Evolutionary conservation across 2,113 vertebrate genomes (phyloP).

Genomic region (Gallinago undulata): DNA sequence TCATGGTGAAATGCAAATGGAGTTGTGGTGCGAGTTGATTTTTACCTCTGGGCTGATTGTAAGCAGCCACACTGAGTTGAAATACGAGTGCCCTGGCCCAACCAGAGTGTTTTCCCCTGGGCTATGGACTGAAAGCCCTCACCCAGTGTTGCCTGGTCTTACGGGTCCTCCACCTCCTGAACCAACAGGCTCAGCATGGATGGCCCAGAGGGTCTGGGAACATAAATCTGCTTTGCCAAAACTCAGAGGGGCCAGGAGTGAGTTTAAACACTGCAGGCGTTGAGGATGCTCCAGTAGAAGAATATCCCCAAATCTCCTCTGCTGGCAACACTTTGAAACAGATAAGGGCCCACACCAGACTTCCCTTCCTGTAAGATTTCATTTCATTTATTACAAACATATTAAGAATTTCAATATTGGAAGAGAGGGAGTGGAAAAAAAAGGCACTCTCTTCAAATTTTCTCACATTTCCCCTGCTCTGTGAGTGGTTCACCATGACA

Average conservation of each 20-base stretch:
- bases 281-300: not conserved
- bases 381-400: not conserved
- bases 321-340: not conserved
- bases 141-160: fast-evolving
- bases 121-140: not conserved
- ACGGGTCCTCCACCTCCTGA: not conserved
- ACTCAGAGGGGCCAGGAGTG: not conserved
- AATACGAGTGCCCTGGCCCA: not conserved
- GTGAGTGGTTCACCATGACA: fast-evolving
- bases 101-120: not conserved
- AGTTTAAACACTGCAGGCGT: not conserved
- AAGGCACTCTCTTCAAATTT: not conserved
- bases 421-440: no score
- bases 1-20: not conserved
- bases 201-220: not conserved
- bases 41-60: not conserved
- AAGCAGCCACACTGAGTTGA: not conserved
- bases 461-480: not conserved
- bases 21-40: not conserved
- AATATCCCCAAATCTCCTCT: not conserved
- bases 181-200: not conserved
- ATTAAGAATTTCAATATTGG: not conserved
- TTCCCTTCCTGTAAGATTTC: not conserved
- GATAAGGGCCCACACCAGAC: not conserved
- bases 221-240: not conserved